A percentile compares a stretch with the other conserved stretches of the same genome.
Conservation (phyloP, 2,888 invertebrate genomes). For the Drosophila kanekoi region DNA sequence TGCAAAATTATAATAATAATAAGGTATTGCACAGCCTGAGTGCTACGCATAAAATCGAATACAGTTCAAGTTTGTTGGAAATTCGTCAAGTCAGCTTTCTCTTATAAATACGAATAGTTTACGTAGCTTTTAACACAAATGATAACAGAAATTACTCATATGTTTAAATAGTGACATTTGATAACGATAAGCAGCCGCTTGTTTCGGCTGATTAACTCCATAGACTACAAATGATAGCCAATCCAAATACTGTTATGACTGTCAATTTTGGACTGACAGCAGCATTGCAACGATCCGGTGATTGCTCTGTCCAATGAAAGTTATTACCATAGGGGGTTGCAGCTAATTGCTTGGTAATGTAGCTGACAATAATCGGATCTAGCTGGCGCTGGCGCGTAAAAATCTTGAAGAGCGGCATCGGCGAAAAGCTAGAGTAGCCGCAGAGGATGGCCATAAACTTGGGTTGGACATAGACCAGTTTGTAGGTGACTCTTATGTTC, state of each 20-base stretch:
- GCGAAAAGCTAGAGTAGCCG: conserved; percentile 54
- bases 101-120: too few relatives aligned
- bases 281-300: conserved; percentile 45
- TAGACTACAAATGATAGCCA: conserved; percentile 5
- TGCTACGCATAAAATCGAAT: too few relatives aligned
- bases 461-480: conserved; percentile 46
- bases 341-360: conserved; percentile 14
- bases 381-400: conserved; percentile 41
- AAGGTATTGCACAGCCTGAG: too few relatives aligned
- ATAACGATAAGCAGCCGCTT: neutral
- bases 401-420: conserved; percentile 57
- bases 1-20: too few relatives aligned
- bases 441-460: conserved; percentile 45
- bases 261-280: conserved; percentile 10
- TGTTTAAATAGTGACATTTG: neutral
- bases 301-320: conserved; percentile 57
- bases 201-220: neutral
- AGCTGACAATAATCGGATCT: neutral
- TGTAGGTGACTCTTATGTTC: conserved; percentile 46
- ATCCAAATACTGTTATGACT: neutral
- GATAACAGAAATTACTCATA: neutral
- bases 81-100: too few relatives aligned
- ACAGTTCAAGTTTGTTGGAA: too few relatives aligned
- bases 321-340: conserved; percentile 11
- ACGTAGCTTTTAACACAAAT: neutral